These are phyloP conservation scores for Atherinomorus stipes DNA, from an alignment of 2,113 vertebrate genomes.

Conservation along the genomic window DNA sequence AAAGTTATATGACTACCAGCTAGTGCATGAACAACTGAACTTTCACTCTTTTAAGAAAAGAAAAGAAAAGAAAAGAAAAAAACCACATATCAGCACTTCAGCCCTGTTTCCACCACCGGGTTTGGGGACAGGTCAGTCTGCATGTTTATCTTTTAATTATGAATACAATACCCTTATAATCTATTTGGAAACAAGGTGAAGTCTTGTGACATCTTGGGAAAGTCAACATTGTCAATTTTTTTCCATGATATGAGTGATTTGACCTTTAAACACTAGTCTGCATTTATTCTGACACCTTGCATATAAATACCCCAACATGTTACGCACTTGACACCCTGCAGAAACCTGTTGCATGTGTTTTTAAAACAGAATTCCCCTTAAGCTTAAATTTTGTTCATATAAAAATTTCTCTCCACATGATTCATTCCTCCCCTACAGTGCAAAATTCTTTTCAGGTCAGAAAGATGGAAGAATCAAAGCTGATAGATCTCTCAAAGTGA, in stretches of 20 bases:
- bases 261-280: not conserved
- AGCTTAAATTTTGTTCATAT: not conserved
- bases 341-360: conserved; percentile 10
- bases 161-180: too few relatives aligned
- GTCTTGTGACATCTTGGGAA: too few relatives aligned
- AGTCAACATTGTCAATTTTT: not conserved
- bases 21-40: too few relatives aligned
- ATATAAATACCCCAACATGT: not conserved
- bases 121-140: too few relatives aligned
- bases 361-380: conserved; percentile 1
- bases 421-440: conserved; percentile 15
- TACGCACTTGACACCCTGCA: not conserved
- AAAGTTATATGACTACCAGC: too few relatives aligned
- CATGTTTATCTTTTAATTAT: too few relatives aligned
- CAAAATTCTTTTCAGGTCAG: conserved; percentile 32
- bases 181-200: too few relatives aligned
- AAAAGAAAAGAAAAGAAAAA: too few relatives aligned
- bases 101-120: too few relatives aligned
- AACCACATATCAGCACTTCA: too few relatives aligned
- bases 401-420: not conserved
- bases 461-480: conserved; percentile 13
- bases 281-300: not conserved
- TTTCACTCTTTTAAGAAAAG: too few relatives aligned
- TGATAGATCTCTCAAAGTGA: conserved; percentile 14
- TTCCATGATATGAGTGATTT: not conserved